A percentile compares a stretch with the other conserved stretches of the same genome.
Evolutionary conservation across 2,888 invertebrate species (phyloP).

Genomic region (Celastrina argiolus): DNA sequence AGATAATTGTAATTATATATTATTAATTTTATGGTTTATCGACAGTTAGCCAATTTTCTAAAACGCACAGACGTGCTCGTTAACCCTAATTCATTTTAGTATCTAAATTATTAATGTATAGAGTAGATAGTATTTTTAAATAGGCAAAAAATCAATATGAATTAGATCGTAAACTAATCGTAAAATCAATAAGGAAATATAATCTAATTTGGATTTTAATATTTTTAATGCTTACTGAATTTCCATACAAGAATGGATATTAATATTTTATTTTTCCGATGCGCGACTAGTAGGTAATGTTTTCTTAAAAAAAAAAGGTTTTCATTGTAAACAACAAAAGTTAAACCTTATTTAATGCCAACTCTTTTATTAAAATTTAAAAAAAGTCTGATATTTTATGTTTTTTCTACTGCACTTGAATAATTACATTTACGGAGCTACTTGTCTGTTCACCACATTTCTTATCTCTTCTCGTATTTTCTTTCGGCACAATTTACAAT

Average conservation of each 20-base stretch:
- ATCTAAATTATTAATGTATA: background rate
- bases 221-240: background rate
- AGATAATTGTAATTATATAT: slow-evolving; percentile 4
- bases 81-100: background rate
- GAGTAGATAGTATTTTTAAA: slow-evolving; percentile 3
- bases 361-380: background rate
- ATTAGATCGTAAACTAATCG: background rate
- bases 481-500: background rate
- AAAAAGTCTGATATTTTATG: background rate
- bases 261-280: background rate
- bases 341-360: background rate
- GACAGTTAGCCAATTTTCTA: slow-evolving; percentile 12
- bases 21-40: background rate
- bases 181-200: background rate
- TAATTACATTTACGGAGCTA: background rate
- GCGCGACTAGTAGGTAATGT: background rate
- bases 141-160: slow-evolving; percentile 1
- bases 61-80: background rate
- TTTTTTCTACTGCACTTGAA: background rate
- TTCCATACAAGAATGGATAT: background rate
- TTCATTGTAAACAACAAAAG: too few relatives aligned
- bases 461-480: background rate
- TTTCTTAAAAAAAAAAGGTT: too few relatives aligned
- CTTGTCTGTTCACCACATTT: background rate
- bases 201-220: background rate